Percentiles rank a stretch among this genome's conserved stretches.
phyloP scores from a whole-genome alignment of 1,140 invertebrate genomes.

The Aphelinus atriplicis region DNA sequence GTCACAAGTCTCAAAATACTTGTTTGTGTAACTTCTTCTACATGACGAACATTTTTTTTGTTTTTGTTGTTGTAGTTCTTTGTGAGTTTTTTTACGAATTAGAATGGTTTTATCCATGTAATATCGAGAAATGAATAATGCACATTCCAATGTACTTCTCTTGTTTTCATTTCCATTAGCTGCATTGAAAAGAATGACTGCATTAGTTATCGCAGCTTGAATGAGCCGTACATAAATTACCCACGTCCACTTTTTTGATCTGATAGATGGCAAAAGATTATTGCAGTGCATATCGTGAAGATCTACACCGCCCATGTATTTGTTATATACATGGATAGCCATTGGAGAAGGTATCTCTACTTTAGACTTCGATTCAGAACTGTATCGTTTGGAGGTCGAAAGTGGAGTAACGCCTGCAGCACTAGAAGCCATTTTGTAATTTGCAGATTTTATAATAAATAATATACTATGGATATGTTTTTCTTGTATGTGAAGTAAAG shows the following conservation, averaged over 20 bases:
- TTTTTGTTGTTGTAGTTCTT: no score
- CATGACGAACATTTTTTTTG: no score
- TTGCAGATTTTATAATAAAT: no score
- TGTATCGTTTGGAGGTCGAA: conserved; percentile 15
- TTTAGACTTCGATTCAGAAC: conserved; percentile 23
- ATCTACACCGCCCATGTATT: conserved; percentile 43
- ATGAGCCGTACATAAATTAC: conserved; percentile 41
- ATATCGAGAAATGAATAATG: no score
- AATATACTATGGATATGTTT: no score
- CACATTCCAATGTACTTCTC: no score
- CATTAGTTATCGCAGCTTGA: conserved; percentile 27
- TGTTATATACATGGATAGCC: conserved; percentile 25
- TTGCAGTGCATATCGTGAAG: conserved; percentile 40
- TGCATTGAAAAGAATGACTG: conserved; percentile 13
- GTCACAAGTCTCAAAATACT: no score
- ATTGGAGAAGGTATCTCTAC: conserved; percentile 24
- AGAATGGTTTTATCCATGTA: no score
- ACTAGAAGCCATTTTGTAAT: conserved; percentile 30
- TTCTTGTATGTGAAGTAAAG: no score
- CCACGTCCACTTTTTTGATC: conserved; percentile 45
- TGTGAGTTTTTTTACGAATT: no score
- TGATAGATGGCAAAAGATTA: conserved; percentile 39
- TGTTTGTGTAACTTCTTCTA: no score
- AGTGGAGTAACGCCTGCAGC: conserved; percentile 37
- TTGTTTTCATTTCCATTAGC: not conserved